Evolutionary conservation across 2,797 vertebrate species (phyloP), one percentile per base, ranked within the genome.

Genomic region (Pyrocephalus nanus): DNA sequence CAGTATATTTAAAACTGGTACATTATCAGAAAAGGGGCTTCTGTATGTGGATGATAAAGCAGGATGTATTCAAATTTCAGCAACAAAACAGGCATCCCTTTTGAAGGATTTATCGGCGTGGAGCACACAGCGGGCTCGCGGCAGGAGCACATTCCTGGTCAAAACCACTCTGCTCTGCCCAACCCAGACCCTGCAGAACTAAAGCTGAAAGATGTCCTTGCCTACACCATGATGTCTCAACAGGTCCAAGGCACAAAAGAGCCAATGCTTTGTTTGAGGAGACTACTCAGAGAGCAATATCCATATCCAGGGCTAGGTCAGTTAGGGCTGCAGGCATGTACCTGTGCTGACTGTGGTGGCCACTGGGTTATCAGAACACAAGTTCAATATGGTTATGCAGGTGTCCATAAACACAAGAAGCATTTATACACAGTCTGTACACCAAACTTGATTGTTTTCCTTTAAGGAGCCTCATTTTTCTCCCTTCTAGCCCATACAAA

Each of bases 21-120:
- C 29, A 23, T 43, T 76, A 88, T 61, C 75, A 86, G 76, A 74
- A 91, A 88, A 88, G n/a, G 42, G 70, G 55, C 75, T 86, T 70
- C 75, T 95, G 95, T 27, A 29, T 1, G 18, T 54, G 65, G 58
- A 51, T 45, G 85, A 94, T 94, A 96, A 95, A 93, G 77, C 47
- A 50, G 82, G 65, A 78, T n/a, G 32, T 8, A 80, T 86, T 90
- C 50, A 58, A 88, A 88, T 62, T 66, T 40, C 65, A 73, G 81
- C 36, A 61, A 58, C 47, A 67, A 54, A 86, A 71, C 60, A 53
- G 4, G 45, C 38, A n/a, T 61, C 73, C 38, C 53, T 93, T 92
- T n/a, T 40, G 32, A 67, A 71, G 30, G 38, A 10, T 72, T 95
- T 80, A 92, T 72, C 79, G 5, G 30, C 3, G 0, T 2, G 11